Evolutionary conservation across 2,797 vertebrate genomes (phyloP).

Genomic region (Halcyon leucocephala): DNA sequence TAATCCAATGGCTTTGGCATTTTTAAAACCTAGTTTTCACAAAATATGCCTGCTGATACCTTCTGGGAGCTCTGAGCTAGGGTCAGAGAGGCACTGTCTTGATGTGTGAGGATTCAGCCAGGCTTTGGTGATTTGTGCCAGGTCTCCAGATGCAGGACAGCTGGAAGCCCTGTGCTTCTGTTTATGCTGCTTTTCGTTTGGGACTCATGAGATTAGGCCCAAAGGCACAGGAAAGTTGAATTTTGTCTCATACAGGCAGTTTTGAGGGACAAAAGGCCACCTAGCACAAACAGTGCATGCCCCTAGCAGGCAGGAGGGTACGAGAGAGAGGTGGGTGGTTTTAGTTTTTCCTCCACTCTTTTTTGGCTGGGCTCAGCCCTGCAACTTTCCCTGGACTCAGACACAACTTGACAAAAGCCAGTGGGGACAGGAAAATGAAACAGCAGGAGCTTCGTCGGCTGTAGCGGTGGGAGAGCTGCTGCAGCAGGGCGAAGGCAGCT

Average conservation of each 20-base stretch:
- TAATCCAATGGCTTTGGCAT: background rate
- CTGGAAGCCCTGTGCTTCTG: background rate
- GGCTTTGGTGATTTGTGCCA: background rate
- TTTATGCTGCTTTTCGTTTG: background rate
- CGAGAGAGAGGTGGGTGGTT: background rate
- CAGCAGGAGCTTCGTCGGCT: background rate
- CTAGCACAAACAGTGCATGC: background rate
- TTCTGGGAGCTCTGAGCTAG: background rate
- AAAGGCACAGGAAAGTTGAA: background rate
- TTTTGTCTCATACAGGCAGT: background rate
- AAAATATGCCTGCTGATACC: background rate
- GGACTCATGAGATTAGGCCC: background rate
- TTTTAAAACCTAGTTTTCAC: rapidly evolving
- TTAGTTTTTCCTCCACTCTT: background rate
- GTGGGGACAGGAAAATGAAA: background rate
- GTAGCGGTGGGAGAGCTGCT: background rate
- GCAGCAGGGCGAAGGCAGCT: background rate
- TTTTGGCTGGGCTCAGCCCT: background rate
- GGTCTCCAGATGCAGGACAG: background rate
- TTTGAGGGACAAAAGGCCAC: background rate
- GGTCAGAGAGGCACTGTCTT: background rate
- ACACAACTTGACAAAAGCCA: background rate
- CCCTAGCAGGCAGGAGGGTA: background rate
- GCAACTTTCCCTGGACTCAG: background rate
- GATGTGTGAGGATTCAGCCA: background rate